phyloP scores from a whole-genome alignment of 2,888 invertebrate species.

The Pyrocoelia pectoralis region DNA sequence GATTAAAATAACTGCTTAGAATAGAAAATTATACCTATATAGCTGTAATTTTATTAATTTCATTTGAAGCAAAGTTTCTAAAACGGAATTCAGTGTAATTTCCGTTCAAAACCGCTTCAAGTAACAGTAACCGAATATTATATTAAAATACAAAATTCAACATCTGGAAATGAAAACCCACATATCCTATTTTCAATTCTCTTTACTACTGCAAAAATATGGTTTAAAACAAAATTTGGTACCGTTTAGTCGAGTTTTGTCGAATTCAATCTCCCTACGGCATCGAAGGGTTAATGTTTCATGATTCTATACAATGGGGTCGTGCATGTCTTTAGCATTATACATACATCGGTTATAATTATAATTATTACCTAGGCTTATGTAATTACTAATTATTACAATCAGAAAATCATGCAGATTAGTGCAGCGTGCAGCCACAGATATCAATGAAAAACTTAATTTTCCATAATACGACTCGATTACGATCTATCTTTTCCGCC shows the following conservation, averaged over 20 bases:
- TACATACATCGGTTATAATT: no score
- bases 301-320: no score
- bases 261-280: conserved; percentile 21
- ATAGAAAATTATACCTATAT: conserved; percentile 18
- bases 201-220: neutral
- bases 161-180: conserved; percentile 16
- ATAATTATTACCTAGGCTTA: no score
- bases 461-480: neutral
- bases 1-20: neutral
- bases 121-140: conserved; percentile 25
- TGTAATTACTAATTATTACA: no score
- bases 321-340: no score
- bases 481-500: neutral
- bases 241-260: conserved; percentile 23
- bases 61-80: conserved; percentile 24
- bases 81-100: conserved; percentile 30
- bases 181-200: neutral
- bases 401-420: no score
- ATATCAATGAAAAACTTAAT: neutral
- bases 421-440: no score
- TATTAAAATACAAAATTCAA: conserved; percentile 27
- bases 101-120: conserved; percentile 30
- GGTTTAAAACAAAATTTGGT: neutral
- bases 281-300: neutral
- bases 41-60: conserved; percentile 22